These are phyloP conservation scores for Papilio aristodemus DNA, from an alignment of 1,140 invertebrate genomes.

Conservation along the genomic window DNA sequence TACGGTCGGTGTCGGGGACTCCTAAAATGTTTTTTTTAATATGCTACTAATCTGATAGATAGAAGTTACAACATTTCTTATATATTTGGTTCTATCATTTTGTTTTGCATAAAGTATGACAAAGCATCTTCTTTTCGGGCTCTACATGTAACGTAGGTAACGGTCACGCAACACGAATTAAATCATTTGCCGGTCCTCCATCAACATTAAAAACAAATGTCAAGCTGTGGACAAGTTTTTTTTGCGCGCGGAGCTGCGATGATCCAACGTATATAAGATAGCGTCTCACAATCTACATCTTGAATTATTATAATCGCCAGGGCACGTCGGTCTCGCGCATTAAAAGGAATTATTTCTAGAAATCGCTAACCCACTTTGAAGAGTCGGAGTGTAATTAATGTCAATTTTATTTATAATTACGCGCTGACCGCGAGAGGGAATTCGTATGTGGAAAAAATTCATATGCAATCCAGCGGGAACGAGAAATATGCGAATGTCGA, in stretches of 20 bases:
- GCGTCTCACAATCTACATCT: slow-evolving; percentile 40
- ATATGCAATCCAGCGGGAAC: slow-evolving; percentile 36
- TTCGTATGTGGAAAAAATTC: slow-evolving; percentile 50
- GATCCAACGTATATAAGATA: neutral
- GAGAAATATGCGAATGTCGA: slow-evolving; percentile 51
- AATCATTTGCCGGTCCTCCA: neutral
- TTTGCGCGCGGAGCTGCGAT: neutral
- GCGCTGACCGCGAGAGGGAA: slow-evolving; percentile 44
- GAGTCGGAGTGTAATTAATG: slow-evolving; percentile 65
- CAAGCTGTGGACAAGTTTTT: neutral
- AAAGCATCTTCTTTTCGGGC: too few relatives aligned
- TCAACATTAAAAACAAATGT: slow-evolving; percentile 7
- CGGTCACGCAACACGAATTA: neutral
- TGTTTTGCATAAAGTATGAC: too few relatives aligned
- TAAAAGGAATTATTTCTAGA: slow-evolving; percentile 70
- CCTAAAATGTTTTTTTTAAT: too few relatives aligned
- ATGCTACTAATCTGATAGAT: too few relatives aligned
- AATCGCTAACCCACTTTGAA: slow-evolving; percentile 67
- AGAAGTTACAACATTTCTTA: too few relatives aligned
- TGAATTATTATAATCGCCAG: slow-evolving; percentile 56
- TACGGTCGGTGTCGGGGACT: too few relatives aligned
- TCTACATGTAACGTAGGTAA: too few relatives aligned
- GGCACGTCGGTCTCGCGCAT: slow-evolving; percentile 39
- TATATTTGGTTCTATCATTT: too few relatives aligned
- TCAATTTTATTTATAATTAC: slow-evolving; percentile 78